Conservation (phyloP, 1,140 invertebrate species). For the Bombus breviceps region DNA sequence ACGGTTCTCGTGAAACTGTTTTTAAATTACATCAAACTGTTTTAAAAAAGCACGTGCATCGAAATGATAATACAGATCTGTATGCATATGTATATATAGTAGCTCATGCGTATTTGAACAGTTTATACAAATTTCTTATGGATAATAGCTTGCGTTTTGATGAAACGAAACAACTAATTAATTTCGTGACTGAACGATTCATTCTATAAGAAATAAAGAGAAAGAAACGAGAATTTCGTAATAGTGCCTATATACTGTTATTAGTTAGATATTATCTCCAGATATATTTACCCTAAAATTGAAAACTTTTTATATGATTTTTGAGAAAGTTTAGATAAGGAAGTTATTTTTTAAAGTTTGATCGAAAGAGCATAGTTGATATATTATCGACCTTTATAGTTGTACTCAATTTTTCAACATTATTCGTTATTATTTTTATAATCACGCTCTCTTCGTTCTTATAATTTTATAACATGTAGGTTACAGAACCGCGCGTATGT, state of each 20-base stretch:
- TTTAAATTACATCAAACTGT: background rate
- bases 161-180: too few species aligned
- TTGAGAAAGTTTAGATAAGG: background rate
- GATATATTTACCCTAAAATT: background rate
- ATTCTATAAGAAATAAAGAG: too few species aligned
- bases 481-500: background rate
- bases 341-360: background rate
- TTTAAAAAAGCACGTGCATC: background rate
- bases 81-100: too few species aligned
- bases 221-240: too few species aligned
- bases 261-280: too few species aligned
- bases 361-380: background rate
- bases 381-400: background rate
- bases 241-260: too few species aligned
- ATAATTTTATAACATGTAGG: background rate
- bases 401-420: background rate
- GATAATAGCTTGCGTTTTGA: background rate
- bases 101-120: too few species aligned
- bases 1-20: background rate
- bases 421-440: background rate
- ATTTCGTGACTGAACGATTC: too few species aligned
- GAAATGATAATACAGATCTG: background rate
- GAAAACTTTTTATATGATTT: background rate
- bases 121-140: too few species aligned
- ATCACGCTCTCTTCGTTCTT: background rate